A percentile compares a stretch with the other conserved stretches of the same genome.
These are phyloP conservation scores for Oncorhynchus kisutch DNA, from an alignment of 2,113 vertebrate genomes.

Conservation along the genomic window DNA sequence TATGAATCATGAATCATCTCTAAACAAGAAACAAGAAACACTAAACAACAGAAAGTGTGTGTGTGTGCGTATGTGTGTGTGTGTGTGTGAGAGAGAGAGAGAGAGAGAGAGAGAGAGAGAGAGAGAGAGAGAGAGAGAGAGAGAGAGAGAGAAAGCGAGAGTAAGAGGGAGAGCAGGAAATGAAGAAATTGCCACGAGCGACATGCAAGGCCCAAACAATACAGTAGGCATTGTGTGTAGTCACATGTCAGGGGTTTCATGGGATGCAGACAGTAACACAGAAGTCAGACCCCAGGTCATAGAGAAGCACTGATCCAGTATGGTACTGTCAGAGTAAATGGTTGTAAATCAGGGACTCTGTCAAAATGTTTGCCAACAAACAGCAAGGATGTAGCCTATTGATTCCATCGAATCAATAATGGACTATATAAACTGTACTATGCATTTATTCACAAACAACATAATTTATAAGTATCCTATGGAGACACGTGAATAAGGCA, in stretches of 20 bases:
- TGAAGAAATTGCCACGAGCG: slow-evolving; percentile 72
- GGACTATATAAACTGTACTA: no score
- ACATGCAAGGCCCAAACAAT: slow-evolving; percentile 51
- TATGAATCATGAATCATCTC: no score
- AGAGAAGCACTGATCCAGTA: no score
- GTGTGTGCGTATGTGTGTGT: background rate
- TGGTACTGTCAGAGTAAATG: no score
- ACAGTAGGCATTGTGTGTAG: slow-evolving; percentile 51
- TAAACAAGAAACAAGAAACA: no score
- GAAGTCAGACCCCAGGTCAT: background rate
- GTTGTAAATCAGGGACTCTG: no score
- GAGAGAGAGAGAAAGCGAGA: slow-evolving; percentile 16
- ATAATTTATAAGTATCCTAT: no score
- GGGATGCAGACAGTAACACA: slow-evolving; percentile 50
- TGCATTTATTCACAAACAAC: no score
- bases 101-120: background rate
- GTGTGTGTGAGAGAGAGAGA: background rate
- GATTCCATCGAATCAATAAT: background rate
- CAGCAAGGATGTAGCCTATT: no score
- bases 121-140: background rate
- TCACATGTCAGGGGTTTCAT: slow-evolving; percentile 68
- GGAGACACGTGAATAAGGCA: background rate
- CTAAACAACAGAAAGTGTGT: background rate
- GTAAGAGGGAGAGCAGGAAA: slow-evolving; percentile 70
- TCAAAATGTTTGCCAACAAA: no score